Base-by-base conservation (phyloP, 2,888 invertebrate species). In the Galerucella nymphaeae region DNA sequence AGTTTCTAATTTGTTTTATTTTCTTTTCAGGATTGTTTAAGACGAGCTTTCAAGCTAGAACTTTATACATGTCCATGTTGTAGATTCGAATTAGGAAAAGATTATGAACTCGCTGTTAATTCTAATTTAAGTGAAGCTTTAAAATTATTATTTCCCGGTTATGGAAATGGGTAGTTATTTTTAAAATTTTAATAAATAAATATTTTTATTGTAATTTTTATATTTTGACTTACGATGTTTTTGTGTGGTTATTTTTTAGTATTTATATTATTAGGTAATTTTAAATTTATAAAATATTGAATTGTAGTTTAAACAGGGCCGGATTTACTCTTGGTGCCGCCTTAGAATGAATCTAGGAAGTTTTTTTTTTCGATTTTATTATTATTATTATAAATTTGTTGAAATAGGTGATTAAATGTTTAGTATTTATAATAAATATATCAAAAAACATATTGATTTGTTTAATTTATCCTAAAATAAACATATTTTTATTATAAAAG, bases 61-160 rank as follows among this genome's bases (percentile, higher is more conserved):
- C 87, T 90, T 0, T 89, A 87, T 77, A 87, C 86, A 0, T 95
- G 95, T 82, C 93, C 95, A 0, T 89, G 89, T 70, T 95, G 95
- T 83, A 88, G 94, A 9, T 84, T 87, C 48, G 88, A 89, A n/a
- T 86, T 94, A 4, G 88, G 89, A 0, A 88, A 90, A 75, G 87
- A 88, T 74, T 89, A 87, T 78, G 79, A 87, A 59, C 84, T 90
- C 76, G 81, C 85, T n/a, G 80, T 88, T 0, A 95, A 95, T 82
- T 86, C 89, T 59, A 82, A 84, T 0, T 87, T 95, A 8, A 86
- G 88, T 42, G 82, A 86, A 1, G 89, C 90, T 0, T 87, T 95
- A 2, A 86, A 88, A 55, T 81, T 84, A 4, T 85, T 95, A 42
- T 90, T 93, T 83, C 90, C 94, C 0, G 94, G 94, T 0, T 94